phyloP scores from a whole-genome alignment of 2,113 vertebrate species.

The Callopanchax toddi region DNA sequence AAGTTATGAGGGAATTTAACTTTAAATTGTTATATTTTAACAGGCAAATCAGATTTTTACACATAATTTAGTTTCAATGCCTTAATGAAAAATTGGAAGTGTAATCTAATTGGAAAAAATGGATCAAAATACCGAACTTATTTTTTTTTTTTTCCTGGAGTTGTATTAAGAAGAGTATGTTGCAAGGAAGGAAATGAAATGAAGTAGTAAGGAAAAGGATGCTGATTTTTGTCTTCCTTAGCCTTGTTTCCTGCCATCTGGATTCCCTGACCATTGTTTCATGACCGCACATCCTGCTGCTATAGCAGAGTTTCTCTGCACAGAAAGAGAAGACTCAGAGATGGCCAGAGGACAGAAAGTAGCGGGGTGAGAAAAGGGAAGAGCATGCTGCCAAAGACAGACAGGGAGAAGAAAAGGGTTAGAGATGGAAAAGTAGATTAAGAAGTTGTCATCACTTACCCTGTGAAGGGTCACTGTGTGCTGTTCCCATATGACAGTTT shows the following conservation, averaged over 20 bases:
- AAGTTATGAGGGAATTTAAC: background rate
- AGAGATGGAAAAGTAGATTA: conserved; percentile 31
- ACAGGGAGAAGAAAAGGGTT: conserved; percentile 31
- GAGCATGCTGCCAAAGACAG: conserved; percentile 28
- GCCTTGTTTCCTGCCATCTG: conserved; percentile 91
- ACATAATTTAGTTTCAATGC: too few species aligned
- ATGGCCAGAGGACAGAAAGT: conserved; percentile 41
- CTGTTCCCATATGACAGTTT: conserved; percentile 99
- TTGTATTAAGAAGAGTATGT: conserved; percentile 46
- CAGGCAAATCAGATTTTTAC: too few species aligned
- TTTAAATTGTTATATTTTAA: too few species aligned
- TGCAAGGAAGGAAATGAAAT: conserved; percentile 73
- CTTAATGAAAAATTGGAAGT: background rate
- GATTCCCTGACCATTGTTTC: conserved; percentile 86
- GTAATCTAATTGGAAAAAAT: conserved; percentile 22
- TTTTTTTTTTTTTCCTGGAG: conserved; percentile 23
- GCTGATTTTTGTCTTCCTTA: conserved; percentile 80
- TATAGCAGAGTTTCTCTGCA: conserved; percentile 60
- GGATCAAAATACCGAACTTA: conserved; percentile 8
- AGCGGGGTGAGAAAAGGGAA: conserved; percentile 32
- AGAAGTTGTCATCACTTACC: conserved; percentile 81
- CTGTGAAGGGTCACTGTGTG: conserved; percentile 99
- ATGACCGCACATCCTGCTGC: conserved; percentile 85
- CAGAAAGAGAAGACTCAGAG: conserved; percentile 22
- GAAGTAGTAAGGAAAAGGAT: conserved; percentile 75